These are phyloP conservation scores for Eilema depressum DNA, from an alignment of 2,888 invertebrate genomes.

Conservation along the genomic window DNA sequence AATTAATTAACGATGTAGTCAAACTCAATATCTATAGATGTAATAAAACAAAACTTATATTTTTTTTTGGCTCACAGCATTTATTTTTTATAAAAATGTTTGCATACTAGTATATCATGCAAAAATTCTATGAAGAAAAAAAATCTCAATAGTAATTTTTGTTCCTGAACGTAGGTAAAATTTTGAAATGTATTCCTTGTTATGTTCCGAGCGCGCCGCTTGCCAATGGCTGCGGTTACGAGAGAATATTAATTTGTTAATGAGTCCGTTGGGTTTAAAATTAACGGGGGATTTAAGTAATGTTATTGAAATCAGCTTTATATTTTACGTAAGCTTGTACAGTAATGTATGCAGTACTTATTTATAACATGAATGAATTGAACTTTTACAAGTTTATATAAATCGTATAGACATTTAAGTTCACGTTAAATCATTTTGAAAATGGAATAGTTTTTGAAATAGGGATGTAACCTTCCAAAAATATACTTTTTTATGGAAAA, in stretches of 20 bases:
- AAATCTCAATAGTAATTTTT: background rate
- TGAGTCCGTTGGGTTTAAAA: slow-evolving; percentile 8
- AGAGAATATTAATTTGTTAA: slow-evolving; percentile 26
- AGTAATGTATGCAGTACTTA: background rate
- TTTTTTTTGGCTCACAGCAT: background rate
- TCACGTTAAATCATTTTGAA: background rate
- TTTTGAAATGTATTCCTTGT: slow-evolving; percentile 10
- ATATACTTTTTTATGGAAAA: slow-evolving; percentile 6
- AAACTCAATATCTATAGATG: background rate
- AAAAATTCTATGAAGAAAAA: background rate
- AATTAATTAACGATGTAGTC: background rate
- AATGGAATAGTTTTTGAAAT: background rate
- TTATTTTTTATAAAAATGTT: background rate
- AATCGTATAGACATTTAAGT: background rate
- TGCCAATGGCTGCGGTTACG: slow-evolving; percentile 22
- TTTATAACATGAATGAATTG: background rate
- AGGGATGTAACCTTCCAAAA: background rate
- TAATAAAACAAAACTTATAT: background rate
- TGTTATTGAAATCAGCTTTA: slow-evolving; percentile 8
- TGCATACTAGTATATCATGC: background rate
- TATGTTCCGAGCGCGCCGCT: slow-evolving; percentile 13
- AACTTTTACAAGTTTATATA: background rate
- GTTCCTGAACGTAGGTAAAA: background rate
- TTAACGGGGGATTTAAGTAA: slow-evolving; percentile 12
- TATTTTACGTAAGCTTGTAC: background rate